Evolutionary conservation across 2,113 vertebrate genomes (phyloP).

Genomic region (Pituophis catenifer): DNA sequence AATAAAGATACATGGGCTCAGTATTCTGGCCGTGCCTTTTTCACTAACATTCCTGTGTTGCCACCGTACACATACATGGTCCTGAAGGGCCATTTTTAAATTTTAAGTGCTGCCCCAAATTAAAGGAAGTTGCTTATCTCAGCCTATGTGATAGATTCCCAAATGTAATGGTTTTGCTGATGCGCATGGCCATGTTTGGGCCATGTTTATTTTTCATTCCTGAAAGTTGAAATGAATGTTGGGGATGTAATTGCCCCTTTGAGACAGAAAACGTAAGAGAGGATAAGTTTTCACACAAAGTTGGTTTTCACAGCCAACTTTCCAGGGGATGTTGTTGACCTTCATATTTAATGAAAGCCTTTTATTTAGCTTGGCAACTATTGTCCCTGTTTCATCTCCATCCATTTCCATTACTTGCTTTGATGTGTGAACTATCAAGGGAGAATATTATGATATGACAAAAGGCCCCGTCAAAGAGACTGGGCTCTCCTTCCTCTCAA

Average conservation of each 20-base stretch:
- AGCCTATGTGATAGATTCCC: background rate
- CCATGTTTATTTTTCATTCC: constrained; percentile 58
- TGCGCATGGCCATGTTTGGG: constrained; percentile 61
- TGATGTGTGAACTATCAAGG: constrained; percentile 68
- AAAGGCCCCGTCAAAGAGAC: constrained; percentile 31
- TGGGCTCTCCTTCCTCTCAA: constrained; percentile 43
- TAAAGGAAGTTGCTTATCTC: background rate
- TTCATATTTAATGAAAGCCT: constrained; percentile 67
- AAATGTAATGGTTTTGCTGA: constrained; percentile 40
- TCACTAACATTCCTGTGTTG: background rate
- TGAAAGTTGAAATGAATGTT: constrained; percentile 62
- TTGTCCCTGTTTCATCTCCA: constrained; percentile 63
- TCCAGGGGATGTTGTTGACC: constrained; percentile 61
- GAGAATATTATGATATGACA: constrained; percentile 63
- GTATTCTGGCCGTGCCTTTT: background rate
- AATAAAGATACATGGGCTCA: background rate
- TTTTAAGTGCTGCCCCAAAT: background rate
- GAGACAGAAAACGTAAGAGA: constrained; percentile 47
- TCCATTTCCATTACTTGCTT: constrained; percentile 60
- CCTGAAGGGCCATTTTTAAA: background rate
- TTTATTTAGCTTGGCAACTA: constrained; percentile 70
- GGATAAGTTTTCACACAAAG: constrained; percentile 62
- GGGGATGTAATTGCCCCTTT: constrained; percentile 57
- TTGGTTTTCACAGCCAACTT: constrained; percentile 65
- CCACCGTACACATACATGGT: background rate